Evolutionary conservation across 35 echinoderm and acorn worm genomes (phyloP).

Genomic region (Strongylocentrotus purpuratus): DNA sequence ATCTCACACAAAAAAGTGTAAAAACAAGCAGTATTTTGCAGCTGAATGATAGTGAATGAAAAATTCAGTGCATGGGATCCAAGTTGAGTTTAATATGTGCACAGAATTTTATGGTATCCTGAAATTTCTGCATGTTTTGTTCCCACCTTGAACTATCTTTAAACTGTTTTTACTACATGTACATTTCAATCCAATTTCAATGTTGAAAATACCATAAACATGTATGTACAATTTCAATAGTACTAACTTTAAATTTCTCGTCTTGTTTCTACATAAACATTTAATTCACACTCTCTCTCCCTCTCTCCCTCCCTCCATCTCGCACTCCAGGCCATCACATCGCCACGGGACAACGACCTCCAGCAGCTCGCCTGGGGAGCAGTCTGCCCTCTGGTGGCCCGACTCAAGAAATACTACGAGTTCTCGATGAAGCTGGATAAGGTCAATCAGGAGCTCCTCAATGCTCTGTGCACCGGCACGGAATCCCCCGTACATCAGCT

Average conservation of each 20-base stretch:
- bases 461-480: conserved; percentile 60
- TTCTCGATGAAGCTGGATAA: conserved; percentile 66
- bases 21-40: too few species aligned
- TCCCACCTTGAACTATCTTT: too few species aligned
- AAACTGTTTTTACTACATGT: too few species aligned
- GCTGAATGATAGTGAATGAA: too few species aligned
- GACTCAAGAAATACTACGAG: conserved; percentile 84
- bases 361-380: conserved; percentile 70
- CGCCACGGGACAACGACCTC: conserved; percentile 60
- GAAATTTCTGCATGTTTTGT: too few species aligned
- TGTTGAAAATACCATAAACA: too few species aligned
- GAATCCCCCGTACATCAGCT: conserved; percentile 72
- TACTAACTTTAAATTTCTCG: background rate
- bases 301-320: background rate
- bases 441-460: conserved; percentile 54
- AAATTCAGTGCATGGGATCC: too few species aligned
- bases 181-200: too few species aligned
- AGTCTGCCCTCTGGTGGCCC: conserved; percentile 71
- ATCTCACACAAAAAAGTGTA: too few species aligned
- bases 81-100: too few species aligned
- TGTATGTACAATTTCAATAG: too few species aligned
- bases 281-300: background rate
- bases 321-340: conserved; percentile 71
- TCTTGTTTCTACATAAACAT: background rate
- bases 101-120: too few species aligned